phyloP scores from a whole-genome alignment of 2,888 invertebrate species.

The Myopa testacea region DNA sequence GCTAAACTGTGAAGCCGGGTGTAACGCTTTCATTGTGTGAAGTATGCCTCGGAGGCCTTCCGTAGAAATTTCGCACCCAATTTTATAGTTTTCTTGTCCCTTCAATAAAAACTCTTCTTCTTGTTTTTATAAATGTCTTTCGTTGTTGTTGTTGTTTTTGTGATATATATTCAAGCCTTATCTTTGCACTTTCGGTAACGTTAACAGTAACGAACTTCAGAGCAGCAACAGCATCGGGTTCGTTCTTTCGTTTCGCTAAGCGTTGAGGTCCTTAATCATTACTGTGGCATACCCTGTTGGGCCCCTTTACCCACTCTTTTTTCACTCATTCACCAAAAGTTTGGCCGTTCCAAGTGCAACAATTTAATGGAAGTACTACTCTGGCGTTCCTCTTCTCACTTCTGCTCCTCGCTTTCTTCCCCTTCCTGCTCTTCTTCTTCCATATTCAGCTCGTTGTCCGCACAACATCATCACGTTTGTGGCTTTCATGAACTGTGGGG shows the following conservation, averaged over 20 bases:
- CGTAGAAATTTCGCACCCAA: slow-evolving; percentile 35
- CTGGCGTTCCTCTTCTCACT: neutral
- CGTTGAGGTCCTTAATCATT: neutral
- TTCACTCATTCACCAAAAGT: neutral
- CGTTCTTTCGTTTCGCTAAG: no score
- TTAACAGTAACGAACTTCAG: neutral
- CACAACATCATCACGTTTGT: neutral
- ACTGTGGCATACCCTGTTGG: neutral
- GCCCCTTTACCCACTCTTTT: no score
- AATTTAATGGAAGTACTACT: neutral
- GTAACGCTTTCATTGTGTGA: slow-evolving; percentile 14
- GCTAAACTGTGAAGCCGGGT: neutral
- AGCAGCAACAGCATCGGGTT: neutral
- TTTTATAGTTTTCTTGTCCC: neutral
- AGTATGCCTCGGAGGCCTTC: slow-evolving; percentile 11
- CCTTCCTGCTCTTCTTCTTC: no score
- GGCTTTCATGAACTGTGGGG: neutral
- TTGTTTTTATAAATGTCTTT: no score
- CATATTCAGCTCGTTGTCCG: no score
- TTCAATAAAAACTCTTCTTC: neutral
- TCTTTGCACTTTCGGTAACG: slow-evolving; percentile 17
- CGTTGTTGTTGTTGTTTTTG: neutral
- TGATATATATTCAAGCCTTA: slow-evolving; percentile 12
- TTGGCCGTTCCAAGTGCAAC: neutral
- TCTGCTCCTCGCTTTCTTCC: neutral